Base-by-base conservation (phyloP, 2,888 invertebrate genomes). In the Pterostichus niger region DNA sequence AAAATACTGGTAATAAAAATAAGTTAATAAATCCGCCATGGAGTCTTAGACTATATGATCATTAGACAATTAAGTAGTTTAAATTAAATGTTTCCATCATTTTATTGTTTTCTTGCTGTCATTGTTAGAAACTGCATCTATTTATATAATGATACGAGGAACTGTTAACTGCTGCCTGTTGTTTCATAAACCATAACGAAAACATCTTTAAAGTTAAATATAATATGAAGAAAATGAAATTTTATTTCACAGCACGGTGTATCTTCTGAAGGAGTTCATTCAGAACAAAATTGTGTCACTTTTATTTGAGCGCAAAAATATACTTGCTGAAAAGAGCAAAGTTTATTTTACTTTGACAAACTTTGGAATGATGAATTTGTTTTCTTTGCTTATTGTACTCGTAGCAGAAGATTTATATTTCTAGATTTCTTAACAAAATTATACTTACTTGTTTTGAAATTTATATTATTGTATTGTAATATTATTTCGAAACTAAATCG, bases 261-360 rank as follows among this genome's bases (percentile, higher is more conserved):
- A 11, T 61, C n/a, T 33, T 35, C 13, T 56, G 3, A 56, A 61
- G 61, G 0, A 61, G 61, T 61, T 61, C 61, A 61, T 61, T 61
- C 61, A n/a, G 35, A 31, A 49, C 2, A 56, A 61, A 61, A 61
- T 61, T 61, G 61, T 61, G 35, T 33, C 35, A 61, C 35, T 61
- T 61, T 33, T 61, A 61, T 61, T 61, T 61, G 61, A 61, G 61
- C 61, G 35, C n/a, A 61, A 61, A 61, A 61, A 61, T 61, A 61
- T 11, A 35, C 33, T n/a, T 24, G 33, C n/a, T 61, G 61, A 35
- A 61, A 13, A 61, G 61, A 35, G 35, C 61, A 33, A 61, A 61
- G 61, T 61, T 61, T 61, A 61, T 61, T 61, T 61, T 61, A 61
- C 35, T 61, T 61, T 33, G 35, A 11, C 10, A 61, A 61, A 61